Base-by-base conservation (phyloP, 2,113 vertebrate species). In the Scomber japonicus region DNA sequence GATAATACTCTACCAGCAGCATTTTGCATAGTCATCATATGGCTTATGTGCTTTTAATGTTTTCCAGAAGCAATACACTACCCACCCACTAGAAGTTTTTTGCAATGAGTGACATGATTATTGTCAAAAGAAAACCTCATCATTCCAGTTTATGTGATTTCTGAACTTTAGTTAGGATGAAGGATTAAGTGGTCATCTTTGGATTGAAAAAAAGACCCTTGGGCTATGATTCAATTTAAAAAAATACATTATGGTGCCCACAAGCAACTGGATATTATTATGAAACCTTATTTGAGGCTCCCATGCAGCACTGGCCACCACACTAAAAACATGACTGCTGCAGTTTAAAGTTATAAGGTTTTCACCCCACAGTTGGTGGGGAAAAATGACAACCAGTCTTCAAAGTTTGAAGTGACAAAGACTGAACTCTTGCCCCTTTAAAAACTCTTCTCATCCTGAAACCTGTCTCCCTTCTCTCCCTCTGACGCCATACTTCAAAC, bases 371-470 rank as follows among this genome's bases (percentile, higher is more conserved):
- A 60, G 46, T n/a, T 17, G n/a, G 8, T 11, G 31, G 5, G 17
- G 10, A 53, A 56, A 63, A 56, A 35, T 70, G 60, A 72, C 56
- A 80, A 60, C 55, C 53, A 66, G 45, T 30, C 51, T 76, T 24
- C 62, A 78, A 82, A 81, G 79, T 76, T 82, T 77, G 53, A 50
- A 45, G 46, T 70, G 46, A 78, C 64, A 31, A 55, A 76, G 44
- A 75, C 27, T 82, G 86, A 89, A 89, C 80, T 90, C 75, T 84
- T 89, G 85, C 71, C 75, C 84, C 78, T 68, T 12, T 40, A 46
- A 27, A 62, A 85, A 85, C 74, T 87, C 73, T 17, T 74, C 64
- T 77, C 77, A 82, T 90, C 67, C 80, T 74, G 49, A n/a, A 72
- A 67, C 81, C 55, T 53, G 54, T 67, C 78, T 74, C 78, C 16